These are phyloP conservation scores for Mus spicilegus DNA, from an alignment of 2,113 vertebrate species.

Conservation along the genomic window DNA sequence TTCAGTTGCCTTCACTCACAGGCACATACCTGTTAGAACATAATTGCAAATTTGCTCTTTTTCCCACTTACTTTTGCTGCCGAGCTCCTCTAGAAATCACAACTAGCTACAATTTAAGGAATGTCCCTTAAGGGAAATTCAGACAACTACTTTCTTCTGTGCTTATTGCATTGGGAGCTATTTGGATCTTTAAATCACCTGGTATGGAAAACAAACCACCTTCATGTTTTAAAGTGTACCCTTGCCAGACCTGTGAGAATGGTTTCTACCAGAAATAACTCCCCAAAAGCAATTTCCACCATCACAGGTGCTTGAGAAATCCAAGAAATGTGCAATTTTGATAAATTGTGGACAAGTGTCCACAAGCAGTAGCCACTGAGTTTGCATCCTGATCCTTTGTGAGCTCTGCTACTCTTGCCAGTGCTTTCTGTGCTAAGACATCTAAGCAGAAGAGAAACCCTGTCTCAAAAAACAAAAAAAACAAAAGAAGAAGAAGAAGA, in stretches of 20 bases:
- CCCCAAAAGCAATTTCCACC: not conserved
- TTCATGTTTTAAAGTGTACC: not conserved
- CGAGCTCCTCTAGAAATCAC: not conserved
- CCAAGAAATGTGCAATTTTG: constrained; percentile 12
- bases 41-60: not conserved
- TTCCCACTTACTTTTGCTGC: not conserved
- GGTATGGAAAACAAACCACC: not conserved
- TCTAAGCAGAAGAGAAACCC: not conserved
- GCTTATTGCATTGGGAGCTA: not conserved
- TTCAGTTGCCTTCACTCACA: not conserved
- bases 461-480: no score
- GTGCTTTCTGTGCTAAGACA: not conserved
- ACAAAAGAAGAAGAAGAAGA: no score
- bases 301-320: constrained; percentile 13
- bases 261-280: not conserved
- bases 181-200: not conserved
- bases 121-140: not conserved
- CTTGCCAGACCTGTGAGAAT: not conserved
- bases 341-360: not conserved
- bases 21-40: not conserved
- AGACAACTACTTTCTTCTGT: not conserved
- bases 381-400: not conserved
- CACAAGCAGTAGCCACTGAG: not conserved
- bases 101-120: not conserved
- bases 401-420: not conserved